Evolutionary conservation across 2,113 vertebrate species (phyloP), one percentile per base, ranked within the genome.

Genomic region (Gopherus evgoodei): DNA sequence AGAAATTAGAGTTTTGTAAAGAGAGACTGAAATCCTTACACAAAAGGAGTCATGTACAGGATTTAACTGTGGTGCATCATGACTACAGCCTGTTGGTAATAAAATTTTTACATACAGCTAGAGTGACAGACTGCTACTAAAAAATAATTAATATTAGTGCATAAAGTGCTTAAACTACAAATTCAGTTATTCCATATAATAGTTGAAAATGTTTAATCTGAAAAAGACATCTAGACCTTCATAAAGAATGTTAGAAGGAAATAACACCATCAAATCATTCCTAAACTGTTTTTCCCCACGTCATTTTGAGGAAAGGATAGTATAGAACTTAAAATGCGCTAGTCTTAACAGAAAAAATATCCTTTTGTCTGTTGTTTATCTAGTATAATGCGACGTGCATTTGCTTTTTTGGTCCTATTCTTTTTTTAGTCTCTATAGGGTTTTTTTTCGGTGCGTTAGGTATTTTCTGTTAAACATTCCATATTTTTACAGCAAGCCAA

Each of bases 401-500:
- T 91, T 93, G 95, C 47, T 52, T 11, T 96, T 84, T 87, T 81
- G 84, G 90, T 92, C 54, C 88, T 75, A 53, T 65, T 85, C 8
- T 88, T 52, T 5, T 89, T 69, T 84, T 84, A 69, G 31, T 75
- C 49, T 82, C 38, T 85, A 53, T 69, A 89, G 62, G 31, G 1
- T 80, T 96, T 27, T 59, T 27, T 59, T 27, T 59, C 2, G 27
- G 76, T 53, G 82, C 10, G 29, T 24, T 83, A 65, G 17, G 59
- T 38, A 13, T 38, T 29, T 89, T 90, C 59, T 1, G 1, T 62
- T 86, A 87, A 11, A 52, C 79, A 50, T 4, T 84, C 16, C 35
- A 1, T 11, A 38, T 95, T 93, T 81, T 13, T 24, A 7, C 22
- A 84, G 35, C 12, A 92, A 9, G 75, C 94, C 44, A 81, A 8